Base-by-base conservation (phyloP, 2,113 vertebrate genomes). In the Circaetus gallicus region DNA sequence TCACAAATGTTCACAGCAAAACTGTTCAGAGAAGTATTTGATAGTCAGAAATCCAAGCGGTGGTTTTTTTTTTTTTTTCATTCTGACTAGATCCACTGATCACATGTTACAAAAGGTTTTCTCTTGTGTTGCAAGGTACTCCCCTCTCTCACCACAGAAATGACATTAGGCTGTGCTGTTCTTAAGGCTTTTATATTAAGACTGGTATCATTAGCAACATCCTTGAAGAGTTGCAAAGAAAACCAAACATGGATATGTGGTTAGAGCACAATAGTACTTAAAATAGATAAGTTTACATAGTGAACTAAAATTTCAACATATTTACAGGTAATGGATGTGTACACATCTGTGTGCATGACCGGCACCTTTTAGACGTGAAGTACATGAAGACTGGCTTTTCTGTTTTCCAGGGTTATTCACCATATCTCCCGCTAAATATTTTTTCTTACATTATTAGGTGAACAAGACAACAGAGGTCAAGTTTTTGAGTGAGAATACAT, bases 1-100 rank as follows among this genome's bases (percentile, higher is more conserved):
- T 92, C 90, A 92, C 69, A 93, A 91, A 71, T 70, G 55, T 84
- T 93, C 93, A 34, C 69, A 59, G 84, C 40, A 77, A 62, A 91
- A 80, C 87, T 62, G 20, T 67, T 85, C 45, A 49, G 84, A 81
- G 71, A 89, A 86, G 52, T 26, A 24, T 71, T 63, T 52, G 80
- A 63, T 5, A 16, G 73, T 74, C 85, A 92, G 67, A 87, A 89
- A 86, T 67, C 63, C 76, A 77, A 55, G 76, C 2, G 3, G 32
- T 17, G 1, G 49, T 34, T 31, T 40, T 16, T 52, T 53, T 82
- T 78, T 78, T 38, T 62, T 59, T 92, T 62, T 43, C 45, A 12
- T 77, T 81, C 63, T 42, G 20, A 47, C 43, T 80, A 29, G 34
- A 92, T 86, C 40, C 38, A 34, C 59, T 24, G 47, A 84, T 82